Evolutionary conservation across 2,888 invertebrate species (phyloP), one percentile per base, ranked within the genome.

Genomic region (Diachrysia chrysitis): DNA sequence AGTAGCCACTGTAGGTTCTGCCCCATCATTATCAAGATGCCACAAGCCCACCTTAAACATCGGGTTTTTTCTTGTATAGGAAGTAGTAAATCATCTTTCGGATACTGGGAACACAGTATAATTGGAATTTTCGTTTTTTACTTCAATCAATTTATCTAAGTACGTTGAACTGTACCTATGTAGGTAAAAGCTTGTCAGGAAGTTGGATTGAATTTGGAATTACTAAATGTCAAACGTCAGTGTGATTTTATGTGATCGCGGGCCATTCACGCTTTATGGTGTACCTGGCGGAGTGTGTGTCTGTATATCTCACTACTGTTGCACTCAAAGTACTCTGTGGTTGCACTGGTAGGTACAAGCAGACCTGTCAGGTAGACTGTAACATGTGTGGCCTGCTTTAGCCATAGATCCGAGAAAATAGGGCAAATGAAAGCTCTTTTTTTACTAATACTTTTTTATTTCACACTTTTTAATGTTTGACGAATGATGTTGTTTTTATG

Each of bases 91-190:
- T 19, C 48, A 51, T n/a, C 46, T 46, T 17, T 17, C 46, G 17
- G 7, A 17, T 46, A 12, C 14, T 51, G 3, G 19, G 48, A 12
- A 51, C n/a, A 6, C 19, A 19, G 19, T 51, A 12, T 51, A 51
- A 51, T 51, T 21, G 48, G 48, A 42, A 17, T 51, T 51, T 51
- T 51, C 48, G 19, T 51, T 21, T 51, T 51, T 48, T 48, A 10
- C 9, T n/a, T n/a, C n/a, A n/a, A n/a, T n/a, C 5, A 1, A 14
- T 17, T 46, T 9, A n/a, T 7, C 17, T 48, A 1, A 19, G 19
- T 48, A 48, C 48, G 2, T 19, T 48, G 48, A 48, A 19, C 48
- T 48, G 48, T 48, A 7, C 7, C 0, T 29, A 29, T 5, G 7
- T 29, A 9, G 9, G 6, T 29, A 29, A 3, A 7, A 5, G 32